These are phyloP conservation scores for Poeciliopsis gracilis DNA, from an alignment of 2,797 vertebrate genomes.

Conservation along the genomic window DNA sequence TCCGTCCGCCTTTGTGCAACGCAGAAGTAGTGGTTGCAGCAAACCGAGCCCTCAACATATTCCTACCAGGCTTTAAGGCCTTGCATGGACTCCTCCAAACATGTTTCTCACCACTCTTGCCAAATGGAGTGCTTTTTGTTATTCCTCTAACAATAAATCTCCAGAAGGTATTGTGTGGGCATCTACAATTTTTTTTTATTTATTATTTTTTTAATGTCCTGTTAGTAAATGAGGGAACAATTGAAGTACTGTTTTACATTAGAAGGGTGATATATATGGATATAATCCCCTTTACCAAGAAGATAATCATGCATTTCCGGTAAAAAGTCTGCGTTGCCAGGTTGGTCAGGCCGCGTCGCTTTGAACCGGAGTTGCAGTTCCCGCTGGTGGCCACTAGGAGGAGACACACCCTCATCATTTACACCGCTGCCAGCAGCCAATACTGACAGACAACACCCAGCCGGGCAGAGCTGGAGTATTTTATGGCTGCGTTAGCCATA, in stretches of 20 bases:
- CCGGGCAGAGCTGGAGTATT: too few species aligned
- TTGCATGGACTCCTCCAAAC: neutral
- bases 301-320: neutral
- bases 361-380: constrained; percentile 10
- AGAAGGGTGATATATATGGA: neutral
- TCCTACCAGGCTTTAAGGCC: neutral
- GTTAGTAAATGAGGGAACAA: neutral
- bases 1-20: neutral
- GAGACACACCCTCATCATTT: neutral
- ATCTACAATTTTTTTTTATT: neutral
- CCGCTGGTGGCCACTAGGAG: constrained; percentile 33
- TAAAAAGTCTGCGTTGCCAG: too few species aligned
- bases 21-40: neutral
- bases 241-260: neutral
- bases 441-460: constrained; percentile 56
- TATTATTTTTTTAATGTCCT: too few species aligned
- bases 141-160: neutral
- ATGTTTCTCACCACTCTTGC: neutral
- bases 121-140: neutral
- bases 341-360: neutral
- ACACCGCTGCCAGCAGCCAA: neutral
- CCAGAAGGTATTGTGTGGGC: neutral
- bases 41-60: neutral
- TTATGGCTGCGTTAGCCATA: neutral
- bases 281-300: neutral